These are phyloP conservation scores for Cryptomyrus ogoouensis DNA, from an alignment of 2,113 vertebrate species.

Conservation along the genomic window DNA sequence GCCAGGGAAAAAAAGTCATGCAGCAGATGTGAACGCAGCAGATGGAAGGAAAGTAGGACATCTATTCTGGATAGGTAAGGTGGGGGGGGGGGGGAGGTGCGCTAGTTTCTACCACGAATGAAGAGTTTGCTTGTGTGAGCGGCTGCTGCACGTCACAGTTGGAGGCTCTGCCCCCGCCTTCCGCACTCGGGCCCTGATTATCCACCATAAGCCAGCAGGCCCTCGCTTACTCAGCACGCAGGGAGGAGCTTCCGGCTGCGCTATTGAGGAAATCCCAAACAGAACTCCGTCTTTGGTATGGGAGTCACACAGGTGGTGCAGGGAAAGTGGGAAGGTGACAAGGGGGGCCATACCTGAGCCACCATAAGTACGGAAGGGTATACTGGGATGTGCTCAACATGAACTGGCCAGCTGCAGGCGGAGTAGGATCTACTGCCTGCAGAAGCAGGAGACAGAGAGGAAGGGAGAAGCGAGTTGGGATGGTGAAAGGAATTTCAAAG, in stretches of 20 bases:
- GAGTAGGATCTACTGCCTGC: background rate
- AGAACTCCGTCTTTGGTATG: background rate
- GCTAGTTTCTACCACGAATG: background rate
- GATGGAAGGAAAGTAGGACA: constrained; percentile 1
- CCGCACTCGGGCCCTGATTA: background rate
- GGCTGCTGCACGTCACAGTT: background rate
- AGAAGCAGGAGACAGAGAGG: background rate
- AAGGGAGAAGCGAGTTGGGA: background rate
- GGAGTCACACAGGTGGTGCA: background rate
- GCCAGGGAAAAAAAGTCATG: background rate
- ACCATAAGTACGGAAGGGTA: background rate
- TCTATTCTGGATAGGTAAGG: constrained; percentile 8
- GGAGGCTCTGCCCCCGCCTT: background rate
- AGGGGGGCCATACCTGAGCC: background rate
- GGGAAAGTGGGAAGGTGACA: background rate
- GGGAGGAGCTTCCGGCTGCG: background rate
- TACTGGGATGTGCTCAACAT: background rate
- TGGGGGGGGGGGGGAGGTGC: background rate
- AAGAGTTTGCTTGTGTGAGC: background rate
- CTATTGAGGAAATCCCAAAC: background rate
- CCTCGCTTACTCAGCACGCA: background rate
- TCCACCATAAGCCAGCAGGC: background rate
- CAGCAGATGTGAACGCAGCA: background rate
- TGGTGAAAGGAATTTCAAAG: background rate
- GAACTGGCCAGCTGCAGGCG: background rate